These are phyloP conservation scores for Allobates femoralis DNA, from an alignment of 2,797 vertebrate genomes.

Conservation along the genomic window DNA sequence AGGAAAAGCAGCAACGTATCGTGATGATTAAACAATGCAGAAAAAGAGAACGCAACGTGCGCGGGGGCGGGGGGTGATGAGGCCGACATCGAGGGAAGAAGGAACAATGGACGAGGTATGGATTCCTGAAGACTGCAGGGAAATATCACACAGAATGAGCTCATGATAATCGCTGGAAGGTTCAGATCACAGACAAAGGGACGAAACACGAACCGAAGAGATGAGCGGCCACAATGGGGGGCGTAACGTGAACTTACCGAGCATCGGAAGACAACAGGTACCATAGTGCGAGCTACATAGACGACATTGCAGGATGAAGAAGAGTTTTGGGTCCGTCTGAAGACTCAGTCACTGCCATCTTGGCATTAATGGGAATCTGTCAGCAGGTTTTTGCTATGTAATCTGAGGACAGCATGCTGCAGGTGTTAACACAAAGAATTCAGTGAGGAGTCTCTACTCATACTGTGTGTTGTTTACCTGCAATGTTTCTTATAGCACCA, in stretches of 20 bases:
- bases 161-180: not conserved
- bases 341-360: too few relatives aligned
- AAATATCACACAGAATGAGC: not conserved
- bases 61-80: too few relatives aligned
- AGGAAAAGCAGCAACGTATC: too few relatives aligned
- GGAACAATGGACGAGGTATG: not conserved
- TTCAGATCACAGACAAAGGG: not conserved
- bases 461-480: too few relatives aligned
- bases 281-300: not conserved
- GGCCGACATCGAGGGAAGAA: slow-evolving; percentile 12
- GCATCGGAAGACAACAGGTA: not conserved
- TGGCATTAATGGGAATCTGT: too few relatives aligned
- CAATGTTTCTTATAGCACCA: too few relatives aligned
- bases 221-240: not conserved
- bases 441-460: too few relatives aligned
- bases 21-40: not conserved
- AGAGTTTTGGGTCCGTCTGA: too few relatives aligned
- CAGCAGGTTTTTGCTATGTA: too few relatives aligned
- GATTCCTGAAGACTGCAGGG: not conserved
- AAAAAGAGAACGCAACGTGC: not conserved
- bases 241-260: not conserved
- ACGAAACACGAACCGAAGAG: not conserved
- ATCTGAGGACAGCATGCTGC: too few relatives aligned
- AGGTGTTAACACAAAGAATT: too few relatives aligned
- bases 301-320: too few relatives aligned